Percentiles rank a stretch among this genome's conserved stretches.
Evolutionary conservation across 1,140 invertebrate species (phyloP).

Genomic region (Aporrectodea caliginosa): DNA sequence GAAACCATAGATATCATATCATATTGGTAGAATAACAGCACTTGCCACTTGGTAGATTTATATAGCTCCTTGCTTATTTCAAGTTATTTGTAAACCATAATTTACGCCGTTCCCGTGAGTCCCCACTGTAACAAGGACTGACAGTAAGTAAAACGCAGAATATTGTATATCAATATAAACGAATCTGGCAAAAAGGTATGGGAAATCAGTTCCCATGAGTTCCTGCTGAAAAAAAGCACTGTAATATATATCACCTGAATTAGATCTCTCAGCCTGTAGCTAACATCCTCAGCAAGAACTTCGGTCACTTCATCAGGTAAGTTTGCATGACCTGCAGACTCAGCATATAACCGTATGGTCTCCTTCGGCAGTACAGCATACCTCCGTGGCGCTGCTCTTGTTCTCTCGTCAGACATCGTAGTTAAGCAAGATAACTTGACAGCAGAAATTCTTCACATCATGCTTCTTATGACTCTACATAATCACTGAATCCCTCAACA

Average conservation of each 20-base stretch:
- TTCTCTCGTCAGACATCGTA: conserved; percentile 6
- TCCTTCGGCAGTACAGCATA: conserved; percentile 52
- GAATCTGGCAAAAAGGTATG: neutral
- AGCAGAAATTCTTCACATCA: too few relatives aligned
- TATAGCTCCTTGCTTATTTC: neutral
- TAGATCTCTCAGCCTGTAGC: conserved; percentile 50
- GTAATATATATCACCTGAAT: conserved; percentile 41
- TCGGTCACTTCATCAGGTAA: conserved; percentile 46
- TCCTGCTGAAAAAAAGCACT: neutral
- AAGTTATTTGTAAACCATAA: neutral
- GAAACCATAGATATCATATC: too few relatives aligned
- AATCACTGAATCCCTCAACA: too few relatives aligned
- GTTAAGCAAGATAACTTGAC: too few relatives aligned
- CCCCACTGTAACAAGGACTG: neutral
- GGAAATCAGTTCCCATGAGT: neutral
- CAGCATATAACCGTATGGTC: conserved; percentile 48
- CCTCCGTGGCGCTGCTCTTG: conserved; percentile 44
- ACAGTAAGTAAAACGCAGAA: neutral
- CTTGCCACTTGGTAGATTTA: too few relatives aligned
- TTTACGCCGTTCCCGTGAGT: neutral
- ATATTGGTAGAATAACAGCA: too few relatives aligned
- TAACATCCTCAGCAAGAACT: conserved; percentile 53
- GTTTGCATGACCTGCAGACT: conserved; percentile 42
- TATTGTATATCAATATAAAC: neutral
- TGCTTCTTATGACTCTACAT: too few relatives aligned